Percentiles rank a stretch among this genome's conserved stretches.
Conservation (phyloP, 2,113 vertebrate species). For the Vombatus ursinus region DNA sequence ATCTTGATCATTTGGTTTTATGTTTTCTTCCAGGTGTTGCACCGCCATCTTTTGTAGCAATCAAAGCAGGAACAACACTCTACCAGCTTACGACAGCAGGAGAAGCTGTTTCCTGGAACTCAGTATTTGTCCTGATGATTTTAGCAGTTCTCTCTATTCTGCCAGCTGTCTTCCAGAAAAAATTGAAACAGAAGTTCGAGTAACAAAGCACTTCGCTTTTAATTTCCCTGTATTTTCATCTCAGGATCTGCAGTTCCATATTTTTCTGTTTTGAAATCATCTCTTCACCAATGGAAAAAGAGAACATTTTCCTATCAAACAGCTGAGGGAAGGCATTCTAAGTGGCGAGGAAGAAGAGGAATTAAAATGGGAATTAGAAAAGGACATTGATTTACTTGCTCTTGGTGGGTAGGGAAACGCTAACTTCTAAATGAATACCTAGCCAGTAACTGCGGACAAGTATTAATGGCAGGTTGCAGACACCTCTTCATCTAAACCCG, state of each 20-base stretch:
- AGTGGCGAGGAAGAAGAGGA: constrained; percentile 34
- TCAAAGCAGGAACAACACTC: constrained; percentile 97
- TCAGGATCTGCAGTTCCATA: constrained; percentile 86
- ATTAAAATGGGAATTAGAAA: constrained; percentile 26
- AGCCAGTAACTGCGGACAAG: constrained; percentile 6
- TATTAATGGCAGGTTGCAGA: constrained; percentile 3
- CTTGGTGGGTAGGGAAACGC: background rate
- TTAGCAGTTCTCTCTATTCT: constrained; percentile 95
- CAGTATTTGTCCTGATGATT: constrained; percentile 93
- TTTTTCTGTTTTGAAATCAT: constrained; percentile 79
- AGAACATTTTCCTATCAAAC: constrained; percentile 53
- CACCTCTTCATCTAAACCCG: constrained; percentile 45
- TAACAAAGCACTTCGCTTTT: constrained; percentile 81
- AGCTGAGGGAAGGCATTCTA: constrained; percentile 51
- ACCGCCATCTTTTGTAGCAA: constrained; percentile 97
- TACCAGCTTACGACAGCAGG: constrained; percentile 98
- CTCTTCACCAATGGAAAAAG: constrained; percentile 71
- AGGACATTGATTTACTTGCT: constrained; percentile 31
- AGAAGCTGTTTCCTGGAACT: constrained; percentile 99
- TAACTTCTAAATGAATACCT: constrained; percentile 41
- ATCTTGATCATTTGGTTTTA: constrained; percentile 32
- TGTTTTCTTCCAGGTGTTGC: constrained; percentile 90
- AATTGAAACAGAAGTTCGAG: constrained; percentile 95
- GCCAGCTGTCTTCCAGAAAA: constrained; percentile 96
- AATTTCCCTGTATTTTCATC: constrained; percentile 77